These are phyloP conservation scores for Ridgeia piscesae DNA, from an alignment of 1,140 invertebrate species.

Conservation along the genomic window DNA sequence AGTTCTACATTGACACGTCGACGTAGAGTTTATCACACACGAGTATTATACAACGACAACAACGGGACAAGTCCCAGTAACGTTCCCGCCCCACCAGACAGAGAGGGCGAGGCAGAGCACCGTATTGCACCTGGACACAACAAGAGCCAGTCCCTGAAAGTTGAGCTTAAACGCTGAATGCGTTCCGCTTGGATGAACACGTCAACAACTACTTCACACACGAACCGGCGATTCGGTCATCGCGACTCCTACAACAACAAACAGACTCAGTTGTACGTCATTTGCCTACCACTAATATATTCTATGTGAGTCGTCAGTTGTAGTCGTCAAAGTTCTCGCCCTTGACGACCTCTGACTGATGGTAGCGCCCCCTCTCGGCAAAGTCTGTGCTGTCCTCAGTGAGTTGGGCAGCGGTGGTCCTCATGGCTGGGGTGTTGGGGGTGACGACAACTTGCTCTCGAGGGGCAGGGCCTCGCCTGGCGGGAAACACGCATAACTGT, in stretches of 20 bases:
- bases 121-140: not conserved
- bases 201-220: not conserved
- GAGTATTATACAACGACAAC: not conserved
- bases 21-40: not conserved
- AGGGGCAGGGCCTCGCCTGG: slow-evolving; percentile 39
- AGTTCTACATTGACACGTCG: not conserved
- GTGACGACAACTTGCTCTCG: slow-evolving; percentile 85
- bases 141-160: not conserved
- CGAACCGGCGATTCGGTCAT: not conserved
- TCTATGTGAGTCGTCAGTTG: not conserved
- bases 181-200: not conserved
- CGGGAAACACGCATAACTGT: not conserved
- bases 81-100: not conserved
- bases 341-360: slow-evolving; percentile 67
- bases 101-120: not conserved
- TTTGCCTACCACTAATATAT: not conserved
- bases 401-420: slow-evolving; percentile 79
- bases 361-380: slow-evolving; percentile 82
- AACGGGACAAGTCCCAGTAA: not conserved
- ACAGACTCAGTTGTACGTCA: not conserved
- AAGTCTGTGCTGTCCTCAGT: slow-evolving; percentile 96
- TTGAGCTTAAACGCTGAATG: not conserved
- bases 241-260: not conserved
- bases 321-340: slow-evolving; percentile 56
- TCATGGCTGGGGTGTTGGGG: slow-evolving; percentile 78